phyloP scores from a whole-genome alignment of 2,888 invertebrate genomes.

The Ptilodon capucinus region DNA sequence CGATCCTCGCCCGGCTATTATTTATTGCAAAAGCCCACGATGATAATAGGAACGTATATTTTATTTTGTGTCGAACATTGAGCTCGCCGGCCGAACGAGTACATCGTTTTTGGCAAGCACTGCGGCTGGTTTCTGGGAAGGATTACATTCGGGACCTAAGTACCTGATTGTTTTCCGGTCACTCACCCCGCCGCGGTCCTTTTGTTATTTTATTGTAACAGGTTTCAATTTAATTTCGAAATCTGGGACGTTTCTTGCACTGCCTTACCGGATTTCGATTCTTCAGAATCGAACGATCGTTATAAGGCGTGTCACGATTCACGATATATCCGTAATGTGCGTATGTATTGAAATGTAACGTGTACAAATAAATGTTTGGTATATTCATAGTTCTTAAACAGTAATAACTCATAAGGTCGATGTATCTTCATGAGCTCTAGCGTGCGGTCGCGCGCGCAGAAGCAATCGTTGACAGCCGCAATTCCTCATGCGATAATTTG shows the following conservation, averaged over 20 bases:
- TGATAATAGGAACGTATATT: slow-evolving; percentile 63
- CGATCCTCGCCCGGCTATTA: slow-evolving; percentile 58
- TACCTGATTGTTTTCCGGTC: slow-evolving; percentile 78
- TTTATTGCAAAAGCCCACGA: slow-evolving; percentile 68
- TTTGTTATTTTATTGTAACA: slow-evolving; percentile 58
- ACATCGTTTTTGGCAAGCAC: slow-evolving; percentile 70
- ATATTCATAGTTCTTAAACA: not conserved
- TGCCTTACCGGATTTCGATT: too few relatives aligned
- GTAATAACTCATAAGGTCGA: not conserved
- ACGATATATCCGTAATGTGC: not conserved
- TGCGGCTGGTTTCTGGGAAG: slow-evolving; percentile 71
- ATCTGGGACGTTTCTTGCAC: slow-evolving; percentile 37
- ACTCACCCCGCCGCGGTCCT: slow-evolving; percentile 56
- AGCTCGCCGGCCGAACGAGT: slow-evolving; percentile 47
- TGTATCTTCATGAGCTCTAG: slow-evolving; percentile 6
- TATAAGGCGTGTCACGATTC: not conserved
- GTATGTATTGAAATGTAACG: too few relatives aligned
- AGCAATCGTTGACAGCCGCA: slow-evolving; percentile 44
- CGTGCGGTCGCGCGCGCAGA: slow-evolving; percentile 17
- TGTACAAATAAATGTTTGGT: not conserved
- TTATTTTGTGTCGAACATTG: slow-evolving; percentile 53
- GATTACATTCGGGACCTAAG: slow-evolving; percentile 74
- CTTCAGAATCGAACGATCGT: not conserved
- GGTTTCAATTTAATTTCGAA: slow-evolving; percentile 52
- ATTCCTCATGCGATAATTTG: slow-evolving; percentile 55